Percentiles rank a stretch among this genome's conserved stretches.
Evolutionary conservation across 2,888 invertebrate species (phyloP).

Genomic region (Helicoverpa assulta): DNA sequence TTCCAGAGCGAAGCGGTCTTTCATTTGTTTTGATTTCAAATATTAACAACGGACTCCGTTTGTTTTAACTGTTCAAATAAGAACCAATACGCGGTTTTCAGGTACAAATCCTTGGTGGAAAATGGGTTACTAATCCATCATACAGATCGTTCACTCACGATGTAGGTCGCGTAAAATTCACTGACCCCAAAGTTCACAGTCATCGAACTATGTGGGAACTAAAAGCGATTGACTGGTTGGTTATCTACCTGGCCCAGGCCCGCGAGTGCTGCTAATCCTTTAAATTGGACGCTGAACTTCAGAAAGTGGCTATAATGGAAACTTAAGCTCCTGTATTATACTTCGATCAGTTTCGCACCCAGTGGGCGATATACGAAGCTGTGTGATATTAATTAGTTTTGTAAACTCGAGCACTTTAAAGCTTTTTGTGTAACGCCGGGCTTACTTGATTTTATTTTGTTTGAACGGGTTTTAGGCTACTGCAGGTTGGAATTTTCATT

Average conservation of each 20-base stretch:
- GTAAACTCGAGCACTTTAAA: constrained; percentile 16
- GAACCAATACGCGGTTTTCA: too few relatives aligned
- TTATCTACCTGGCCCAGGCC: constrained; percentile 50
- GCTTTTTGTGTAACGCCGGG: constrained; percentile 17
- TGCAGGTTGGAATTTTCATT: background rate
- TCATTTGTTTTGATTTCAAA: too few relatives aligned
- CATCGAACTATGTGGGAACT: constrained; percentile 35
- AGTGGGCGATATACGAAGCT: constrained; percentile 33
- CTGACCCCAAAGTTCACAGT: constrained; percentile 40
- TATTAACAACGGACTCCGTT: too few relatives aligned
- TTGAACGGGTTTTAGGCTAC: background rate
- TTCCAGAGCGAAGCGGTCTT: too few relatives aligned
- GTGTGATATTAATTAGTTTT: constrained; percentile 51
- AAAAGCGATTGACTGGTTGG: constrained; percentile 32
- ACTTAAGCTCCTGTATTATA: constrained; percentile 51
- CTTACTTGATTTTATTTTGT: background rate
- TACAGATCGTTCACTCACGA: constrained; percentile 4
- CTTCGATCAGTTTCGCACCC: constrained; percentile 31
- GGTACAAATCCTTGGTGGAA: background rate
- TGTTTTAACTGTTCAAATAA: too few relatives aligned
- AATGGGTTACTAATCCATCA: background rate
- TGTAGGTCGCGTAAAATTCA: constrained; percentile 21
- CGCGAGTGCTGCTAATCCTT: constrained; percentile 46
- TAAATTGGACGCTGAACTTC: constrained; percentile 49
- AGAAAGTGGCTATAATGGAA: constrained; percentile 53